These are phyloP conservation scores for Chelonoidis abingdonii DNA, from an alignment of 2,113 vertebrate genomes.

Conservation along the genomic window DNA sequence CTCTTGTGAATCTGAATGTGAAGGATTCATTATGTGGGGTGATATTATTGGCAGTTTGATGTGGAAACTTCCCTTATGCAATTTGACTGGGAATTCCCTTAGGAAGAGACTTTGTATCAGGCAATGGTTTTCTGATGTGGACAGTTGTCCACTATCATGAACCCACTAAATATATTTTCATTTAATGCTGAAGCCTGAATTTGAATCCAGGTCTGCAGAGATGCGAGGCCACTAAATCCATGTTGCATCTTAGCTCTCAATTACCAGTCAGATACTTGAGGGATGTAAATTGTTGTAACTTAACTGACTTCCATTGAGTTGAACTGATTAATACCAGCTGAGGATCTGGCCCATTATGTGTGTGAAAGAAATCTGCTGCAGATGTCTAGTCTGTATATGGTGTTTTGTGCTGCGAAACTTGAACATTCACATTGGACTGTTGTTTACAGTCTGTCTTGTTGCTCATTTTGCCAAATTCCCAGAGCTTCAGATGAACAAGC, in stretches of 20 bases:
- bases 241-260: constrained; percentile 43
- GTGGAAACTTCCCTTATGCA: constrained; percentile 59
- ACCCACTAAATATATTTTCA: constrained; percentile 43
- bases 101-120: constrained; percentile 25
- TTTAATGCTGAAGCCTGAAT: not conserved
- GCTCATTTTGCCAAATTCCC: not conserved
- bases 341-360: not conserved
- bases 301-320: not conserved
- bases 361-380: not conserved
- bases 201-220: not conserved
- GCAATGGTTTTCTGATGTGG: not conserved
- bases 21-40: not conserved
- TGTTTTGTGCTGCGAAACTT: not conserved
- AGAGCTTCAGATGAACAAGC: not conserved
- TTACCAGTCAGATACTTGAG: not conserved
- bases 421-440: fast-evolving
- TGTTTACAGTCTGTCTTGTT: not conserved
- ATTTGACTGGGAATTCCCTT: constrained; percentile 55
- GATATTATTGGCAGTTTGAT: not conserved
- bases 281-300: not conserved
- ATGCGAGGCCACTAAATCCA: fast-evolving
- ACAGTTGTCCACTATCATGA: constrained; percentile 9
- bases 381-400: not conserved
- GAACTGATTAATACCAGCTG: not conserved
- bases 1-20: not conserved